Conservation (phyloP, 2,888 invertebrate genomes). For the Thymelicus sylvestris region DNA sequence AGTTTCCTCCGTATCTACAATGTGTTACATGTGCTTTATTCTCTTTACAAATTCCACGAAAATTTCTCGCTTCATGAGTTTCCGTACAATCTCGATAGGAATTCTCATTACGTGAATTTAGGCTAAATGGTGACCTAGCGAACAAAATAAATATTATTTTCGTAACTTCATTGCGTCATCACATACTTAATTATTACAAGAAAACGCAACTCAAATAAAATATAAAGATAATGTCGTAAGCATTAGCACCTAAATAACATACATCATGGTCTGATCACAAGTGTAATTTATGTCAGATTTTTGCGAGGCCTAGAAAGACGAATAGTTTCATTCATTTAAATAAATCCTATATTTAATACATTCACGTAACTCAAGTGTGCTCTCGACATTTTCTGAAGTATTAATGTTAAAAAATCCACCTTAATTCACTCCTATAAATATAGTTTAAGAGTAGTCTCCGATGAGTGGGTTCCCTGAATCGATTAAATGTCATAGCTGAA, state of each 20-base stretch:
- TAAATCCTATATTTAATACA: no score
- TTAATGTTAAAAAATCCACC: no score
- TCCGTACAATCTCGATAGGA: background rate
- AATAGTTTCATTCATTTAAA: no score
- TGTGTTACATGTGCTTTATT: background rate
- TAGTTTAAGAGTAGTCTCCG: constrained; percentile 23
- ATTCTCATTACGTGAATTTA: no score
- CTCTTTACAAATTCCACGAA: background rate
- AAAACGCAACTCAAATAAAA: background rate
- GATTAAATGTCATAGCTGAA: constrained; percentile 39
- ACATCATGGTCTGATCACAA: no score
- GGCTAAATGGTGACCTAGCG: background rate
- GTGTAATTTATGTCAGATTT: no score
- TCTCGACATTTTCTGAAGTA: no score
- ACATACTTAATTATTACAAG: background rate
- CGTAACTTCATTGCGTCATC: background rate
- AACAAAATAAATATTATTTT: background rate
- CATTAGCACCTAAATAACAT: no score
- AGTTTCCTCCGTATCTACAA: background rate
- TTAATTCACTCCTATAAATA: background rate
- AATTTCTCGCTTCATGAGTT: background rate
- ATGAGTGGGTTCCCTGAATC: constrained; percentile 33
- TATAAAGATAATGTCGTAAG: no score
- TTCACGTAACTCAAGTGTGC: no score
- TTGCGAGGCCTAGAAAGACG: no score